phyloP scores from a whole-genome alignment of 2,888 invertebrate species.

The Allygus modestus region DNA sequence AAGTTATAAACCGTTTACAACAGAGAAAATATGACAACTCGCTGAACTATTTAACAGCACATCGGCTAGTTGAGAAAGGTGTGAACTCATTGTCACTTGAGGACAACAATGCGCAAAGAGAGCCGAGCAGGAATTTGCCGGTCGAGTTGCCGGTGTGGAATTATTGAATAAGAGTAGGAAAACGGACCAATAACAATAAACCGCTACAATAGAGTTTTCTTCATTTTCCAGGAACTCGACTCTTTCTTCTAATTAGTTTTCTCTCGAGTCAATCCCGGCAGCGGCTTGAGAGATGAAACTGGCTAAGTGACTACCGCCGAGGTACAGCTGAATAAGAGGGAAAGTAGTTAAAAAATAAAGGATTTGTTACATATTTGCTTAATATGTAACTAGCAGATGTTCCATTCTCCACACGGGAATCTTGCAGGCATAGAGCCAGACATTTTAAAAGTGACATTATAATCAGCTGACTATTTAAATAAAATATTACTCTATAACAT shows the following conservation, averaged over 20 bases:
- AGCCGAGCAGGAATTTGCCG: slow-evolving; percentile 15
- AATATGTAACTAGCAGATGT: too few relatives aligned
- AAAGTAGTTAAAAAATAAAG: not conserved
- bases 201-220: slow-evolving; percentile 41
- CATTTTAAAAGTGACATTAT: too few relatives aligned
- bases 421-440: too few relatives aligned
- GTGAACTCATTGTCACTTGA: slow-evolving; percentile 7
- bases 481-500: too few relatives aligned
- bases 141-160: slow-evolving; percentile 7
- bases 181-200: slow-evolving; percentile 49
- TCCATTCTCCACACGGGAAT: too few relatives aligned
- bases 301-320: not conserved
- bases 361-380: too few relatives aligned
- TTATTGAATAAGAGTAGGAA: slow-evolving; percentile 50
- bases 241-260: slow-evolving; percentile 45
- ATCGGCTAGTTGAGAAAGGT: slow-evolving; percentile 9
- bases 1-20: too few relatives aligned
- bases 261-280: not conserved
- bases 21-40: too few relatives aligned
- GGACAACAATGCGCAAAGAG: slow-evolving; percentile 15
- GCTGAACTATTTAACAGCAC: too few relatives aligned
- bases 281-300: not conserved
- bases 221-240: slow-evolving; percentile 43
- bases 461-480: too few relatives aligned
- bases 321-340: not conserved